These are phyloP conservation scores for Trichomalopsis sarcophagae DNA, from an alignment of 1,140 invertebrate species.

Conservation along the genomic window DNA sequence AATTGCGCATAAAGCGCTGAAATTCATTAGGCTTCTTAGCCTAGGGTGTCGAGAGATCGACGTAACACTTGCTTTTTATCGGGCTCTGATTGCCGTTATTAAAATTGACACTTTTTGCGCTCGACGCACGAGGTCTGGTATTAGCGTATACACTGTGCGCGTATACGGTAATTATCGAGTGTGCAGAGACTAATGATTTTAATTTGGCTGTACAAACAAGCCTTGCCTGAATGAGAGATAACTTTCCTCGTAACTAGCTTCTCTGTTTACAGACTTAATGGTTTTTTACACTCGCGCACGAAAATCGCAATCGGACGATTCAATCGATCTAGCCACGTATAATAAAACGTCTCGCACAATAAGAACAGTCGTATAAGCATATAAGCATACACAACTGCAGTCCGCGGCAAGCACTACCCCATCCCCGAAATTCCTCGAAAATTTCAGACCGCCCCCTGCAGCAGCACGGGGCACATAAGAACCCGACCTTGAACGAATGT, in stretches of 20 bases:
- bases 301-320: too few species aligned
- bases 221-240: background rate
- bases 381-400: background rate
- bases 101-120: background rate
- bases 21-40: background rate
- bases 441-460: slow-evolving; percentile 38
- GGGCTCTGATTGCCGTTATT: background rate
- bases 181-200: background rate
- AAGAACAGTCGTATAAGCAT: background rate
- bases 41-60: background rate
- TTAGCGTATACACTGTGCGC: background rate
- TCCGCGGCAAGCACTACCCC: too few species aligned
- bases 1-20: background rate
- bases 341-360: too few species aligned
- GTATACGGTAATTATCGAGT: background rate
- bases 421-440: slow-evolving; percentile 55
- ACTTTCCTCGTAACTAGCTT: too few species aligned
- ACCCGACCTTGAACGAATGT: slow-evolving; percentile 23
- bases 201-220: background rate
- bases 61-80: background rate
- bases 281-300: too few species aligned
- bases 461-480: background rate
- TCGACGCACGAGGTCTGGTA: background rate
- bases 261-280: too few species aligned
- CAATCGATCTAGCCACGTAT: too few species aligned